A percentile compares a stretch with the other conserved stretches of the same genome.
Conservation (phyloP, 2,888 invertebrate species). For the Panzeria rudis region DNA sequence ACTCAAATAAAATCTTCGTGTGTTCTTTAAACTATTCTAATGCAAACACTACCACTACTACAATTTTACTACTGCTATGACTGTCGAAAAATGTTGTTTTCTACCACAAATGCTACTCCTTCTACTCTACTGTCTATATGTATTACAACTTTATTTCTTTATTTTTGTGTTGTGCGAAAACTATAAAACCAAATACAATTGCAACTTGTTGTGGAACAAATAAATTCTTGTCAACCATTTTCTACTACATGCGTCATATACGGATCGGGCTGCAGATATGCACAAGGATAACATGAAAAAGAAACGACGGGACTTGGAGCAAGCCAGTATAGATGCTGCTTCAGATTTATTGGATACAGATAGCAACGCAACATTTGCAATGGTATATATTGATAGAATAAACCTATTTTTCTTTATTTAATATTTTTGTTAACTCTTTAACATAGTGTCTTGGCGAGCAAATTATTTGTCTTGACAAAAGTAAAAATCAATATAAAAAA, state of each 20-base stretch:
- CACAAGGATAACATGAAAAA: slow-evolving; percentile 95
- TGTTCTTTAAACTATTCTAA: slow-evolving; percentile 3
- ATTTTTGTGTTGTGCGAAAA: slow-evolving; percentile 54
- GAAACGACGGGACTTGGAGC: slow-evolving; percentile 93
- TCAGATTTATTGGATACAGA: slow-evolving; percentile 94
- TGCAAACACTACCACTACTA: slow-evolving; percentile 5
- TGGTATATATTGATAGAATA: slow-evolving; percentile 87
- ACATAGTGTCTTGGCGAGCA: too few relatives aligned
- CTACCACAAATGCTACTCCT: slow-evolving; percentile 36
- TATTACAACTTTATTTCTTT: slow-evolving; percentile 43
- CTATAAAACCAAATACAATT: slow-evolving; percentile 55
- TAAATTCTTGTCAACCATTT: slow-evolving; percentile 84
- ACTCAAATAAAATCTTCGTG: slow-evolving; percentile 17
- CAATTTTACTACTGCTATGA: slow-evolving; percentile 10
- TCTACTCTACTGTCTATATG: slow-evolving; percentile 36
- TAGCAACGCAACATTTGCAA: slow-evolving; percentile 94
- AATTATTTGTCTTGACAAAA: too few relatives aligned
- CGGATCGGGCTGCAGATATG: slow-evolving; percentile 87
- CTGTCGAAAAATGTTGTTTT: slow-evolving; percentile 21
- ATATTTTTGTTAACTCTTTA: too few relatives aligned
- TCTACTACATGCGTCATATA: slow-evolving; percentile 88
- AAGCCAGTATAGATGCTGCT: slow-evolving; percentile 93
- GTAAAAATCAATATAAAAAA: too few relatives aligned
- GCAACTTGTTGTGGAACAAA: slow-evolving; percentile 81
- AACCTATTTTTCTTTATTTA: slow-evolving; percentile 1